A percentile compares a stretch with the other conserved stretches of the same genome.
phyloP scores from a whole-genome alignment of 92 coral and sea anemone genomes.

The Palythoa caribaeorum region DNA sequence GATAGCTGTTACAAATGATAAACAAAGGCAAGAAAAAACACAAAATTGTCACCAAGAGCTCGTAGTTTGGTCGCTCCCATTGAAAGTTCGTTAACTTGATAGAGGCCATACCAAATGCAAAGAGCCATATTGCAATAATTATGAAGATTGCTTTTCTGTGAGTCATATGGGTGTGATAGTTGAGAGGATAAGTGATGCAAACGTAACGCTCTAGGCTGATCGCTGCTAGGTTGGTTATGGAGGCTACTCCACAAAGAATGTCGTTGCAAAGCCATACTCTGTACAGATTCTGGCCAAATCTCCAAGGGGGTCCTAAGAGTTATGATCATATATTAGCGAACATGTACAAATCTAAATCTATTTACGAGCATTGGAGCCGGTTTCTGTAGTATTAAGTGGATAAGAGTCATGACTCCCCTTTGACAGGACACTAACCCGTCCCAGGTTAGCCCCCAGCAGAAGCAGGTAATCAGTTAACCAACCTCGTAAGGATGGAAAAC shows the following conservation, averaged over 20 bases:
- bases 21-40: conserved; percentile 88
- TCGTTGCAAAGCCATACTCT: conserved; percentile 88
- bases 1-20: conserved; percentile 80
- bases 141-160: conserved; percentile 69
- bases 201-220: conserved; percentile 93
- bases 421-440: no score
- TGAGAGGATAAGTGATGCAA: conserved; percentile 90
- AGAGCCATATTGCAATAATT: conserved; percentile 83
- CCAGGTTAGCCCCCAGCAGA: no score
- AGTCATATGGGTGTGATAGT: conserved; percentile 88
- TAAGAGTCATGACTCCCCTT: no score
- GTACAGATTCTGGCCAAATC: conserved; percentile 38
- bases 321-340: not conserved
- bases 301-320: conserved; percentile 39
- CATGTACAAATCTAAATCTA: no score
- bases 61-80: conserved; percentile 81
- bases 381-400: no score
- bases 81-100: conserved; percentile 67
- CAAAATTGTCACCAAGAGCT: conserved; percentile 77
- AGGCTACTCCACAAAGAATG: conserved; percentile 90
- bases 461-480: no score
- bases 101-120: conserved; percentile 80
- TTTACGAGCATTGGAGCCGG: no score
- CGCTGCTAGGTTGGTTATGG: conserved; percentile 87
- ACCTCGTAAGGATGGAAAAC: no score